Percentiles rank a stretch among this genome's conserved stretches.
Conservation (phyloP, 1,140 invertebrate genomes). For the Caenorhabditis briggsae region DNA sequence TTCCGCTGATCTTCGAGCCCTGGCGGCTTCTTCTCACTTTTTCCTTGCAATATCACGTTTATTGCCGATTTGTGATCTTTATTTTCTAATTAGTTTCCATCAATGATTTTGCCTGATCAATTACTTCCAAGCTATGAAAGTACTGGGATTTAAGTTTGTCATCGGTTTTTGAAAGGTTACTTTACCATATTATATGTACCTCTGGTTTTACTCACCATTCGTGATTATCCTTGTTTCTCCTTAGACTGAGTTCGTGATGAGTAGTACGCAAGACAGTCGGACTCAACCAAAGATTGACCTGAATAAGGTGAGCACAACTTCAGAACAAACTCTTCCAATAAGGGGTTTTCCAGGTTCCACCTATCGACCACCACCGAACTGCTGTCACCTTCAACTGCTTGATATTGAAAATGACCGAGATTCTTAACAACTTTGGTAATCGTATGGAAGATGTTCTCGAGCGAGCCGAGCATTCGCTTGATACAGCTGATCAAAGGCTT, state of each 20-base stretch:
- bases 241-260: too few relatives aligned
- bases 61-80: conserved; percentile 17
- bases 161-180: too few relatives aligned
- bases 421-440: conserved; percentile 20
- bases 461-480: neutral
- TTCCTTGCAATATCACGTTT: conserved; percentile 24
- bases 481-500: conserved; percentile 12
- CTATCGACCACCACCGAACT: conserved; percentile 16
- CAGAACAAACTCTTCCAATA: neutral
- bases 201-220: too few relatives aligned
- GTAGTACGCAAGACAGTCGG: too few relatives aligned
- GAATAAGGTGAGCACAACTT: neutral
- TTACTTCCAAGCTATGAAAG: too few relatives aligned
- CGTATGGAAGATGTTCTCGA: conserved; percentile 17
- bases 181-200: too few relatives aligned
- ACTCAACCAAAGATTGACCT: neutral
- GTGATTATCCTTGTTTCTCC: too few relatives aligned
- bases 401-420: conserved; percentile 32
- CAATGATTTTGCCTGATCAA: neutral
- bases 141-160: too few relatives aligned
- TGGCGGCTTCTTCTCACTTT: conserved; percentile 16
- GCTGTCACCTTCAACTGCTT: conserved; percentile 23
- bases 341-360: neutral
- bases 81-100: neutral
- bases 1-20: neutral